Evolutionary conservation across 2,113 vertebrate genomes (phyloP), one percentile per base, ranked within the genome.

Genomic region (Erpornis zantholeuca): DNA sequence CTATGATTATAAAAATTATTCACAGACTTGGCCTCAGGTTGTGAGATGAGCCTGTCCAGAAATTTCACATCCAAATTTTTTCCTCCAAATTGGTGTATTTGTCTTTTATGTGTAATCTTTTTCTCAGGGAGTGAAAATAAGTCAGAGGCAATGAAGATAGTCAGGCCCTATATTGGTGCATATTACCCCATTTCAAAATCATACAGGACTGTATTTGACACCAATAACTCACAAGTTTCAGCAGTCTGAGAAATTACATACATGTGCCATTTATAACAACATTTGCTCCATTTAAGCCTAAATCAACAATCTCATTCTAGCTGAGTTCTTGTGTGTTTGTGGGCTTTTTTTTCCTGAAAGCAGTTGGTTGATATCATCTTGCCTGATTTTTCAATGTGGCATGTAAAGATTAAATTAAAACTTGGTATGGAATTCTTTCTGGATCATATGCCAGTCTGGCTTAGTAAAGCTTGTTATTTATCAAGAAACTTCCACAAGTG

Each of bases 331-430:
- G 6, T 69, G 40, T 40, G 23, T 47, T 85, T 75, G 36, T 71
- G 25, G 23, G 23, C 31, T 79, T 72, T 36, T 66, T 50, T 36
- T 8, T 2, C 33, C 40, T 85, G 66, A 72, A 90, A 94, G 36
- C 10, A 33, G 16, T 81, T 89, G 45, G n/a, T 76, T 93, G 81
- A 20, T 86, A 80, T 54, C 5, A 38, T 70, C 86, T 78, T 92
- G 25, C 33, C 27, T 73, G 77, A 88, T 92, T 88, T 94, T 96
- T 75, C 52, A 94, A 69, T 50, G 54, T 71, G 38, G 72, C 61
- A 23, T 88, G n/a, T 54, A 44, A 86, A 95, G 28, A 63, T 91
- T 73, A 88, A 83, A 94, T 77, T 78, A 89, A 94, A 89, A 86
- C 31, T 78, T 81, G 12, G 10, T 83, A 33, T 2, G 1, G 35